Evolutionary conservation across 2,113 vertebrate genomes (phyloP).

Genomic region (Naja naja): DNA sequence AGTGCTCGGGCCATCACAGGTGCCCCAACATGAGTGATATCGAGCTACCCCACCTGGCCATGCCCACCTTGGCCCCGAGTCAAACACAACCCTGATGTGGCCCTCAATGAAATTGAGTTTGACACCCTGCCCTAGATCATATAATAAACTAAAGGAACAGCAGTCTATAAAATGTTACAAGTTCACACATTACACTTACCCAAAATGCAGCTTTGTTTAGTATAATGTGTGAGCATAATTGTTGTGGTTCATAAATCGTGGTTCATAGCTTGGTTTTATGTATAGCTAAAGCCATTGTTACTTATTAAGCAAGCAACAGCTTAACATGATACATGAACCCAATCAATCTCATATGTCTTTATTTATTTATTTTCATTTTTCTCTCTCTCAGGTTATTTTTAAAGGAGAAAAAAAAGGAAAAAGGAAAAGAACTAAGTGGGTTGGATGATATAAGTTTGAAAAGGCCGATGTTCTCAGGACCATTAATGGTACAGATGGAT

Average conservation of each 20-base stretch:
- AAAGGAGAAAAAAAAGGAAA: constrained; percentile 87
- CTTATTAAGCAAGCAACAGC: not conserved
- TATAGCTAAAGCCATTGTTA: not conserved
- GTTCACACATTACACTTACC: not conserved
- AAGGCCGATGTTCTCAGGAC: constrained; percentile 83
- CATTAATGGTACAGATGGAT: constrained; percentile 50
- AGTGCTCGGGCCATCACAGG: no score
- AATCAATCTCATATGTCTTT: not conserved
- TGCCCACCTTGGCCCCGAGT: no score
- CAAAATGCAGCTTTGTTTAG: not conserved
- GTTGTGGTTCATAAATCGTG: not conserved
- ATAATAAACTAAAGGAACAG: not conserved
- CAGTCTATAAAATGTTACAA: not conserved
- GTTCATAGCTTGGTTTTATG: not conserved
- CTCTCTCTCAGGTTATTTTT: constrained; percentile 85
- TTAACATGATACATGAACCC: not conserved
- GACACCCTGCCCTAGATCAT: not conserved
- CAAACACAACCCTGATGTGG: no score
- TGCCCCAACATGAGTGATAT: no score
- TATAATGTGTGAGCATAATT: not conserved
- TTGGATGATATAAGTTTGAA: constrained; percentile 89
- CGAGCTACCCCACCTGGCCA: no score
- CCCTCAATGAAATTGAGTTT: no score
- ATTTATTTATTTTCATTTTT: constrained; percentile 1
- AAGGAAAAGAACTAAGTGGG: constrained; percentile 78